These are phyloP conservation scores for Caenorhabditis angaria DNA, from an alignment of 2,888 invertebrate species.

Conservation along the genomic window DNA sequence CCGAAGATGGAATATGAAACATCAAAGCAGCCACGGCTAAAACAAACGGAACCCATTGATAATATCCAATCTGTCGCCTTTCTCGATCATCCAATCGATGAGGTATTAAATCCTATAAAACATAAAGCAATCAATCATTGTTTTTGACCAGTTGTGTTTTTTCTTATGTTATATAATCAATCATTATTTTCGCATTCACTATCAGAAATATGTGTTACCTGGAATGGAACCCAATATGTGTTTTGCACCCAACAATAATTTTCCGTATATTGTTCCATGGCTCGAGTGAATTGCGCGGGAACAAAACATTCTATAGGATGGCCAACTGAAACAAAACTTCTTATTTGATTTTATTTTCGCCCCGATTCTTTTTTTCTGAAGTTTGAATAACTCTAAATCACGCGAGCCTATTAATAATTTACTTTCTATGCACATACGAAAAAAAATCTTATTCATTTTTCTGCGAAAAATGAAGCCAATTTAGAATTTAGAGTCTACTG, in stretches of 20 bases:
- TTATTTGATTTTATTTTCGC: background rate
- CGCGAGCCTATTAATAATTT: constrained; percentile 1
- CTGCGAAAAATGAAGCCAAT: constrained; percentile 19
- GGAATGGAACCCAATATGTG: constrained; percentile 71
- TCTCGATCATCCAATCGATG: constrained; percentile 72
- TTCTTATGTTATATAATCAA: background rate
- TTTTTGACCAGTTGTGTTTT: background rate
- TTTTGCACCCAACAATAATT: constrained; percentile 75
- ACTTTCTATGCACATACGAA: background rate
- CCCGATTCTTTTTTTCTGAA: background rate
- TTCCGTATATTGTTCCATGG: constrained; percentile 76
- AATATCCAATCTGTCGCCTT: constrained; percentile 68
- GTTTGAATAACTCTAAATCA: background rate
- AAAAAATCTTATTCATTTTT: background rate
- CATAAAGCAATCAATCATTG: constrained; percentile 6
- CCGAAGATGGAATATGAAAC: constrained; percentile 71
- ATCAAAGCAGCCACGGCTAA: constrained; percentile 70
- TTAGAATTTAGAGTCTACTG: constrained; percentile 10
- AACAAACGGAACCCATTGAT: constrained; percentile 70
- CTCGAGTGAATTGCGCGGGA: constrained; percentile 75
- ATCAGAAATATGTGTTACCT: constrained; percentile 34
- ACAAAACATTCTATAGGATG: constrained; percentile 76
- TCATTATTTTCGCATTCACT: background rate
- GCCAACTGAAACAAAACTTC: constrained; percentile 72
- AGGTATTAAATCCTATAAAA: constrained; percentile 72